Evolutionary conservation across 2,797 vertebrate species (phyloP).

Genomic region (Sebastolobus altivelis): DNA sequence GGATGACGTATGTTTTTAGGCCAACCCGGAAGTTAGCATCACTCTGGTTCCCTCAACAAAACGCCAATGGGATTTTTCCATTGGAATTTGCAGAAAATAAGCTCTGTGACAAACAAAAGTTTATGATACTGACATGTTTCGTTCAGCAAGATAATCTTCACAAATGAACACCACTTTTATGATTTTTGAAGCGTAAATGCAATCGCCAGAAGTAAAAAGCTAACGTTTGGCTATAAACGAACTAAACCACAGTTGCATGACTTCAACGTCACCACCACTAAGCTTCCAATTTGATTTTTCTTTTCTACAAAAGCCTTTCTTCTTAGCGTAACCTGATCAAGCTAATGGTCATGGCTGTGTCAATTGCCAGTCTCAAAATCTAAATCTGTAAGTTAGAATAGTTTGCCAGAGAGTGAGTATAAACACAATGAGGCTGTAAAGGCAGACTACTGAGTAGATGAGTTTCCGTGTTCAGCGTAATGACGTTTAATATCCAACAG

Average conservation of each 20-base stretch:
- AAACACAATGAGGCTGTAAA: not conserved
- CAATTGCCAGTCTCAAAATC: not conserved
- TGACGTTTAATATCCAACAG: not conserved
- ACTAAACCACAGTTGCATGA: not conserved
- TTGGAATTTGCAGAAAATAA: not conserved
- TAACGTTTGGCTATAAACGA: not conserved
- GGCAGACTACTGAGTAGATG: not conserved
- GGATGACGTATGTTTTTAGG: not conserved
- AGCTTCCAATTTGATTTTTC: not conserved
- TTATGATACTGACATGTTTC: too few species aligned
- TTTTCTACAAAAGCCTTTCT: not conserved
- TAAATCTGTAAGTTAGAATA: not conserved
- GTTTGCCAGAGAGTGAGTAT: not conserved
- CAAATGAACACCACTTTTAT: not conserved
- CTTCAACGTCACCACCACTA: not conserved
- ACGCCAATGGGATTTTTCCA: not conserved
- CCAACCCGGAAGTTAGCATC: not conserved
- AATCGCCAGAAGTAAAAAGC: too few species aligned
- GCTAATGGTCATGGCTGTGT: not conserved
- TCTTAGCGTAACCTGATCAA: not conserved
- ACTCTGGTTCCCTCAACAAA: not conserved
- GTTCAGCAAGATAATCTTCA: not conserved
- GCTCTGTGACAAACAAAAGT: not conserved
- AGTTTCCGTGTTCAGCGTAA: not conserved
- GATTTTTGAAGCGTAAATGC: too few species aligned